Evolutionary conservation across 2,113 vertebrate species (phyloP).

Genomic region (Xiphophorus couchianus): DNA sequence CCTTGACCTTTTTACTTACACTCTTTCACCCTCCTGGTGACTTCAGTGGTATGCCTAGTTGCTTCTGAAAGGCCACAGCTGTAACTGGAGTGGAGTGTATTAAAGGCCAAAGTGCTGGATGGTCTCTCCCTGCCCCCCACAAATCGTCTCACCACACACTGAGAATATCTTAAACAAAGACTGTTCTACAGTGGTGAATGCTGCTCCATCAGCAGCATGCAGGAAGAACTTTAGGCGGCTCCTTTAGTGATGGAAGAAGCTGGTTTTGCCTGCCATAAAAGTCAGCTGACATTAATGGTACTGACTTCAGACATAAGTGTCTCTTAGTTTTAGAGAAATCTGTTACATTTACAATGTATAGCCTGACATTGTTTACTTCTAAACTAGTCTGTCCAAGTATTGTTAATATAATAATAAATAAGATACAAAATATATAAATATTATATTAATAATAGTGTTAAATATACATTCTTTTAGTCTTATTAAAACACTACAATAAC

Average conservation of each 20-base stretch:
- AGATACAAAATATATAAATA: too few relatives aligned
- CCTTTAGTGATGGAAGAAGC: constrained; percentile 73
- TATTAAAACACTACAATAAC: neutral
- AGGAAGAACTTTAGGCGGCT: neutral
- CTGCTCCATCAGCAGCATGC: constrained; percentile 7
- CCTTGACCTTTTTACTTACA: constrained; percentile 67
- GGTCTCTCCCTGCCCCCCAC: constrained; percentile 4
- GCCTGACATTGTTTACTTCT: neutral
- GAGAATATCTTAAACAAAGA: constrained; percentile 55
- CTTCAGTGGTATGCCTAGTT: constrained; percentile 49
- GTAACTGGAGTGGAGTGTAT: constrained; percentile 81
- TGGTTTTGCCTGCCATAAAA: constrained; percentile 61
- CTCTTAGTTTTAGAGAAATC: neutral
- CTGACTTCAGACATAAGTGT: constrained; percentile 44
- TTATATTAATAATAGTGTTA: too few relatives aligned
- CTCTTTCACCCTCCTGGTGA: constrained; percentile 42
- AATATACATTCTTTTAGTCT: neutral
- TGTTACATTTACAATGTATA: constrained; percentile 1
- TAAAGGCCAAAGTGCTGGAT: constrained; percentile 81
- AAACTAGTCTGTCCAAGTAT: neutral
- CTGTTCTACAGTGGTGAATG: constrained; percentile 8
- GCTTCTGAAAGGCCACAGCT: constrained; percentile 78
- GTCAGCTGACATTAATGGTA: constrained; percentile 75
- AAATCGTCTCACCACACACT: constrained; percentile 7
- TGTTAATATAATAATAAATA: too few relatives aligned